Evolutionary conservation across 37 sponge, comb jelly and placozoan species (phyloP).

Genomic region (Haliclona indistincta): DNA sequence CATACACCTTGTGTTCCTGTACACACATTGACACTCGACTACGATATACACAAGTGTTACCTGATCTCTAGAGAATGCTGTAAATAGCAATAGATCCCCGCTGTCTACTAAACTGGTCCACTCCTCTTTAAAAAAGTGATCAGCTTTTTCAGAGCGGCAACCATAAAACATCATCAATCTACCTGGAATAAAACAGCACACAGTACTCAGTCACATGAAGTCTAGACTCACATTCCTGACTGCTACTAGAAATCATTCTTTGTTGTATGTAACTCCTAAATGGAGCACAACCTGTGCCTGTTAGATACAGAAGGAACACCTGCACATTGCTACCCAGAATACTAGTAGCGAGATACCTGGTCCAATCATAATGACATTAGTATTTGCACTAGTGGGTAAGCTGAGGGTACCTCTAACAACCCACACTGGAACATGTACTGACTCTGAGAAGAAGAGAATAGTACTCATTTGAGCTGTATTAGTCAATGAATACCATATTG

Average conservation of each 20-base stretch:
- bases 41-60: background rate
- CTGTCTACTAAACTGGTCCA: slow-evolving; percentile 58
- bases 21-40: background rate
- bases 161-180: slow-evolving; percentile 91
- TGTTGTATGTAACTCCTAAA: slow-evolving; percentile 90
- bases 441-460: slow-evolving; percentile 12
- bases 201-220: slow-evolving; percentile 5
- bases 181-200: slow-evolving; percentile 16
- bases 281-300: slow-evolving; percentile 97
- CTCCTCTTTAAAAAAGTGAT: slow-evolving; percentile 85
- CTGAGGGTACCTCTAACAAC: slow-evolving; percentile 68
- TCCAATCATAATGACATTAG: slow-evolving; percentile 85
- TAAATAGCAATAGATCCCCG: slow-evolving; percentile 53
- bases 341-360: slow-evolving; percentile 72
- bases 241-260: slow-evolving; percentile 32
- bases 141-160: slow-evolving; percentile 78
- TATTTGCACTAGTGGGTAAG: slow-evolving; percentile 46
- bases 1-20: slow-evolving; percentile 86
- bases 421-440: slow-evolving; percentile 76
- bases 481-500: slow-evolving; percentile 10
- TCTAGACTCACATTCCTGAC: too few relatives aligned
- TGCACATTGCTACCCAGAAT: slow-evolving; percentile 18
- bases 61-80: slow-evolving; percentile 96
- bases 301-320: slow-evolving; percentile 3
- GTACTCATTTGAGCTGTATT: background rate